phyloP scores from a whole-genome alignment of 2,797 vertebrate genomes.

The Huso huso region DNA sequence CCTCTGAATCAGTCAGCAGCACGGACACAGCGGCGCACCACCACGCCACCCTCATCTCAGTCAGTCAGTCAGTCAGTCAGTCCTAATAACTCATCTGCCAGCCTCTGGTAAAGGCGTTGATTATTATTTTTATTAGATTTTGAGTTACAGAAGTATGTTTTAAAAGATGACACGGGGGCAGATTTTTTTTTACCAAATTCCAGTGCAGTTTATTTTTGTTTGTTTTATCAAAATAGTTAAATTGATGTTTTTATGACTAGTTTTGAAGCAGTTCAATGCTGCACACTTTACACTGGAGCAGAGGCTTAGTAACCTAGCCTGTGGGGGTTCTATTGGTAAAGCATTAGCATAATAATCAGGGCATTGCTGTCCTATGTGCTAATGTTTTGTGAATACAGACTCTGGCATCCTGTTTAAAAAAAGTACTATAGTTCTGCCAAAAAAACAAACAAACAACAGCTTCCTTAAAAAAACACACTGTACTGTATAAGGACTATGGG shows the following conservation, averaged over 20 bases:
- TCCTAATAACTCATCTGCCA: constrained; percentile 33
- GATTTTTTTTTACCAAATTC: constrained; percentile 2
- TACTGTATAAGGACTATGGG: constrained; percentile 42
- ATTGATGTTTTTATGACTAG: too few species aligned
- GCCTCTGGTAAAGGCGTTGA: constrained; percentile 32
- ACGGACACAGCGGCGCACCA: constrained; percentile 35
- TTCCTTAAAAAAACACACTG: constrained; percentile 41
- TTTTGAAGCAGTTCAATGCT: too few species aligned
- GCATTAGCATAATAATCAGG: too few species aligned
- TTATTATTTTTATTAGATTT: constrained; percentile 23
- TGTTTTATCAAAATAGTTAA: too few species aligned
- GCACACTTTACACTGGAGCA: too few species aligned
- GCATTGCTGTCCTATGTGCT: too few species aligned
- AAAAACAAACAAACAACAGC: constrained; percentile 34
- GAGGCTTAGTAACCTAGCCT: too few species aligned
- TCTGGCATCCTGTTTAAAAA: constrained; percentile 27
- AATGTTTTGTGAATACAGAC: too few species aligned
- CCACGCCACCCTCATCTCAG: constrained; percentile 28
- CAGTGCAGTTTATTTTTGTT: background rate
- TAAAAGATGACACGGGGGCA: constrained; percentile 31
- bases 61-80: constrained; percentile 27
- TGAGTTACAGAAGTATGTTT: constrained; percentile 40
- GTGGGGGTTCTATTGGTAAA: too few species aligned
- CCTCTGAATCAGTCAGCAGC: constrained; percentile 57
- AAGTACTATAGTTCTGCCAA: constrained; percentile 48